Percentiles rank a stretch among this genome's conserved stretches.
Evolutionary conservation across 2,888 invertebrate species (phyloP).

Genomic region (Calliphora vomitoria): DNA sequence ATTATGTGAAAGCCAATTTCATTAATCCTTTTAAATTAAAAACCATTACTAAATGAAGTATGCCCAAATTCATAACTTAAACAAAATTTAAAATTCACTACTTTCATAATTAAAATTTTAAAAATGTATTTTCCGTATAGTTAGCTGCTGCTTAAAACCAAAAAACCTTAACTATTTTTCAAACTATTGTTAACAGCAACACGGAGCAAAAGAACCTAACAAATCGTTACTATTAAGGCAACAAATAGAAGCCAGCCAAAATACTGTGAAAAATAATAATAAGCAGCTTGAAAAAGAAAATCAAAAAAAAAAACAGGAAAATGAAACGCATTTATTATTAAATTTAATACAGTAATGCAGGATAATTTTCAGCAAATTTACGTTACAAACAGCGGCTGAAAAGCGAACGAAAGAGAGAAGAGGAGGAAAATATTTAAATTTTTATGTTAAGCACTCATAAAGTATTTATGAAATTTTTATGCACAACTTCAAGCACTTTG

Average conservation of each 20-base stretch:
- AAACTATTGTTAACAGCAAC: neutral
- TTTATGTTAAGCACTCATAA: conserved; percentile 64
- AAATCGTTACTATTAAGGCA: neutral
- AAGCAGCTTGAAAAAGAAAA: conserved; percentile 37
- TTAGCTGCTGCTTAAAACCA: neutral
- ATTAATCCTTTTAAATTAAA: too few species aligned
- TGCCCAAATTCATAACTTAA: conserved; percentile 4
- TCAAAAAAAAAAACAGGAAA: conserved; percentile 14
- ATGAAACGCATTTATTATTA: conserved; percentile 72
- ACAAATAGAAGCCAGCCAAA: neutral
- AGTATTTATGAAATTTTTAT: conserved; percentile 68
- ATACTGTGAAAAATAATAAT: neutral
- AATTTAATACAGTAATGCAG: conserved; percentile 73
- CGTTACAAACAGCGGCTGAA: conserved; percentile 33
- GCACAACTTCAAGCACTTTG: conserved; percentile 55
- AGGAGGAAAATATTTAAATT: conserved; percentile 53
- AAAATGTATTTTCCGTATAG: neutral
- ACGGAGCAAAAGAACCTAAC: neutral
- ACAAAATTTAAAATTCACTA: neutral
- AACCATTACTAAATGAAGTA: too few species aligned
- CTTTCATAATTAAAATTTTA: conserved; percentile 5
- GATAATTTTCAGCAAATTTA: conserved; percentile 72
- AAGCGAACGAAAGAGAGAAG: conserved; percentile 2
- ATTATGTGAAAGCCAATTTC: too few species aligned
- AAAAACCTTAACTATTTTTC: neutral